Conservation (phyloP, 2,113 vertebrate genomes). For the Pygoscelis adeliae region DNA sequence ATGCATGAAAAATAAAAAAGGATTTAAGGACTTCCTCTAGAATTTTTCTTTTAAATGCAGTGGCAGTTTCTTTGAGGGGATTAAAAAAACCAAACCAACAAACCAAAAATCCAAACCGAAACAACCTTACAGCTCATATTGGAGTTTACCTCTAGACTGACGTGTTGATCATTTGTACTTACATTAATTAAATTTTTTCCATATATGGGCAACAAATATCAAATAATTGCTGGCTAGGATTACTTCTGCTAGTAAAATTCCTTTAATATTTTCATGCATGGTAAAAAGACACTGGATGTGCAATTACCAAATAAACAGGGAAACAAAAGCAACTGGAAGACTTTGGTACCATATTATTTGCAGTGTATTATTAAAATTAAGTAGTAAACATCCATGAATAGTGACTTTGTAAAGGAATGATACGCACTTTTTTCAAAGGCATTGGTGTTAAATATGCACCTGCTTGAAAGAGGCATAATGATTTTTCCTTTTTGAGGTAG, state of each 20-base stretch:
- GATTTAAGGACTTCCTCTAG: not conserved
- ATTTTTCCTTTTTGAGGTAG: not conserved
- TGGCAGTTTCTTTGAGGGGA: not conserved
- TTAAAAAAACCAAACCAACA: not conserved
- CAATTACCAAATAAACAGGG: not conserved
- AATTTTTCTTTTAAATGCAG: not conserved
- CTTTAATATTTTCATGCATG: not conserved
- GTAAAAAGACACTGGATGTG: not conserved
- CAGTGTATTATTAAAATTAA: not conserved
- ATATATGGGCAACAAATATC: not conserved
- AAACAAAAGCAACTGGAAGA: not conserved
- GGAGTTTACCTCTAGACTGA: not conserved
- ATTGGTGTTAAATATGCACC: not conserved
- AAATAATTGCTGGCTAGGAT: not conserved
- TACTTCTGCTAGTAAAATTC: not conserved
- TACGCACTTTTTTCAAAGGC: not conserved
- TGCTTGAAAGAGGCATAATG: not conserved
- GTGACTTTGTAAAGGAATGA: not conserved
- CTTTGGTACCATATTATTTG: not conserved
- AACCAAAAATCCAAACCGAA: not conserved
- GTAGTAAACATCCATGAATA: not conserved
- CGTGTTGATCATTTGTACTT: not conserved
- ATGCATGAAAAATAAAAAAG: not conserved
- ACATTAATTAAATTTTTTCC: not conserved
- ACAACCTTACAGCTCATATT: not conserved